Conservation (phyloP, 1,140 invertebrate genomes). For the Drosophila setifemur region DNA sequence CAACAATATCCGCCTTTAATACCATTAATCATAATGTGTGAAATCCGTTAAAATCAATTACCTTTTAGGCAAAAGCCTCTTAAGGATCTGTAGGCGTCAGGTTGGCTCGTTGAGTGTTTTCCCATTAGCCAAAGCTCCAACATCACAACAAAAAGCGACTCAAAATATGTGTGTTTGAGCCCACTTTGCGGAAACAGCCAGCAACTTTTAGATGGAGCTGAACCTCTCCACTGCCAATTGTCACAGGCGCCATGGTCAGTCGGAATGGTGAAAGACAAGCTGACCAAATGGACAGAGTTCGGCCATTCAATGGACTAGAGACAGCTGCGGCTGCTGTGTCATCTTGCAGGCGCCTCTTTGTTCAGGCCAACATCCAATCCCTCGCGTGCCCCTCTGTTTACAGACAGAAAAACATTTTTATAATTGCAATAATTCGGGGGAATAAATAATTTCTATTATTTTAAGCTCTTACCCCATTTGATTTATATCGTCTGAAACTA, state of each 20-base stretch:
- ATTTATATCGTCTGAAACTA: too few relatives aligned
- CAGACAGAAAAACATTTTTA: background rate
- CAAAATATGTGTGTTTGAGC: constrained; percentile 1
- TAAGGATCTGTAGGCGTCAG: constrained; percentile 39
- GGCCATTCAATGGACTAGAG: constrained; percentile 4
- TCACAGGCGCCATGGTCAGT: constrained; percentile 61
- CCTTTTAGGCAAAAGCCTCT: constrained; percentile 13
- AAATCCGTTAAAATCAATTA: constrained; percentile 46
- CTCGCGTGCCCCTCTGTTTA: background rate
- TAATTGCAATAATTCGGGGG: too few relatives aligned
- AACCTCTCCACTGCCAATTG: constrained; percentile 29
- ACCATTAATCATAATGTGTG: constrained; percentile 14
- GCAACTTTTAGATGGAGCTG: background rate
- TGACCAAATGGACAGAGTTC: constrained; percentile 21
- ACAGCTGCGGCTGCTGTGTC: constrained; percentile 59
- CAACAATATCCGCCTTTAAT: background rate
- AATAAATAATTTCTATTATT: too few relatives aligned
- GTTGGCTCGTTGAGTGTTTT: constrained; percentile 27
- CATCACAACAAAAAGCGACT: background rate
- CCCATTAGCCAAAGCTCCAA: constrained; percentile 23
- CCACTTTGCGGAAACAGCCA: constrained; percentile 22
- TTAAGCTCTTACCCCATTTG: too few relatives aligned
- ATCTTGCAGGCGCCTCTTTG: constrained; percentile 70
- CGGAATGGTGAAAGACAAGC: constrained; percentile 62
- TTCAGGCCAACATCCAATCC: constrained; percentile 14